These are phyloP conservation scores for Notothenia coriiceps DNA, from an alignment of 2,113 vertebrate genomes.

Conservation along the genomic window DNA sequence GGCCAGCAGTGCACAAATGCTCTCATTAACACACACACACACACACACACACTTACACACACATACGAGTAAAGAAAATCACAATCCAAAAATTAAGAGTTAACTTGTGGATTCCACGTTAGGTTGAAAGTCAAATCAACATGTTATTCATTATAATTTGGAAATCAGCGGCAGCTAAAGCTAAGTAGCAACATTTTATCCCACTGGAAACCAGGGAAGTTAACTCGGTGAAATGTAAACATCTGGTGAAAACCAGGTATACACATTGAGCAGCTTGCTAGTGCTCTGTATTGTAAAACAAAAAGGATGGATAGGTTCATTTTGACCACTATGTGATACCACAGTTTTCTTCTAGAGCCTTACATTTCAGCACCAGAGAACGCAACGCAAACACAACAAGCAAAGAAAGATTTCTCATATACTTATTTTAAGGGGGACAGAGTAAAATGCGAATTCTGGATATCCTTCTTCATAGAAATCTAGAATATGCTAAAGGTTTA, in stretches of 20 bases:
- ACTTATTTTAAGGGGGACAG: constrained; percentile 80
- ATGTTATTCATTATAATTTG: constrained; percentile 8
- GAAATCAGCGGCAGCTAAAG: constrained; percentile 10
- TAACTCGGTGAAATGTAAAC: constrained; percentile 78
- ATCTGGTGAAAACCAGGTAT: constrained; percentile 73
- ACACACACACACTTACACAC: constrained; percentile 56
- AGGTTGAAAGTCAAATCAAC: constrained; percentile 10
- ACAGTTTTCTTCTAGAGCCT: constrained; percentile 66
- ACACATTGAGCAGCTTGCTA: constrained; percentile 68
- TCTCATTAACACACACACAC: constrained; percentile 49
- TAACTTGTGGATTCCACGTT: constrained; percentile 76
- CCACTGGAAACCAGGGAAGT: constrained; percentile 73
- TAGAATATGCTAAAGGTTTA: constrained; percentile 79
- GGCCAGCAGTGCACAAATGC: constrained; percentile 69
- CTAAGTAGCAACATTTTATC: not conserved
- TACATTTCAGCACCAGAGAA: constrained; percentile 69
- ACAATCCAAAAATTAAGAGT: constrained; percentile 67
- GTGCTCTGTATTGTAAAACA: constrained; percentile 49
- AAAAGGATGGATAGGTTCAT: constrained; percentile 65
- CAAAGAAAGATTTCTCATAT: constrained; percentile 82
- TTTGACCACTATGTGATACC: constrained; percentile 74
- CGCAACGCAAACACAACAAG: constrained; percentile 77
- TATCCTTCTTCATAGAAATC: constrained; percentile 83
- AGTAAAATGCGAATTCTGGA: constrained; percentile 79
- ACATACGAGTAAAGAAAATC: constrained; percentile 60